Base-by-base conservation (phyloP, 1,140 invertebrate species). In the Drosophila quadrilineata region DNA sequence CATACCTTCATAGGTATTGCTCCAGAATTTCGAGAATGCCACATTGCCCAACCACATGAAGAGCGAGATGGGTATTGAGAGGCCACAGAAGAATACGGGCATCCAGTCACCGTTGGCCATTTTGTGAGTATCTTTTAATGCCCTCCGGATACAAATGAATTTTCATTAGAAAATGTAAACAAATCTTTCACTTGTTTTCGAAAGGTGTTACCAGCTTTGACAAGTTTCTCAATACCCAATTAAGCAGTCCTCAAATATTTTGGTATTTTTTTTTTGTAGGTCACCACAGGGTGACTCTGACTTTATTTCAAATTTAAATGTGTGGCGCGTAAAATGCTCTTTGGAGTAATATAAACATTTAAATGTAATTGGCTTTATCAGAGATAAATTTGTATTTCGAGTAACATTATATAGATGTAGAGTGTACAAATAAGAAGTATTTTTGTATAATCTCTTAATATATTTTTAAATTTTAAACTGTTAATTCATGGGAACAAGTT, bases 41-140 rank as follows among this genome's bases (percentile, higher is more conserved):
- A 94, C 89, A 86, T 95, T 95, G 31, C 92, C 91, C 60, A 93
- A 91, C 94, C 94, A 95, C 90, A 95, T 92, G 2, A 93, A 90
- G 90, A 95, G 93, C 0, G 94, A 94, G 8, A 95, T 58, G 14
- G 94, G 94, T 68, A 95, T 93, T 3, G 94, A 92, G 40, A 94
- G 88, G 3, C 93, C 91, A 75, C 92, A 93, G 17, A 94, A 82
- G 3, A 95, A 62, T 3, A 95, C 90, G 17, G 93, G 93, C 67
- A 94, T 72, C 58, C 94, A 87, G 67, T 91, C 66, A 4, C 58
- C 14, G 36, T 43, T 50, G 16, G 14, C 29, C 56, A 60, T 66
- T 19, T 12, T 49, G 16, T 8, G 5, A n/a, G 28, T 48, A 36
- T 8, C 31, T 14, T 10, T 3, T 41, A 35, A 21, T 36, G 43